Evolutionary conservation across 2,888 invertebrate genomes (phyloP), one percentile per base, ranked within the genome.

Genomic region (Onchidella celtica): DNA sequence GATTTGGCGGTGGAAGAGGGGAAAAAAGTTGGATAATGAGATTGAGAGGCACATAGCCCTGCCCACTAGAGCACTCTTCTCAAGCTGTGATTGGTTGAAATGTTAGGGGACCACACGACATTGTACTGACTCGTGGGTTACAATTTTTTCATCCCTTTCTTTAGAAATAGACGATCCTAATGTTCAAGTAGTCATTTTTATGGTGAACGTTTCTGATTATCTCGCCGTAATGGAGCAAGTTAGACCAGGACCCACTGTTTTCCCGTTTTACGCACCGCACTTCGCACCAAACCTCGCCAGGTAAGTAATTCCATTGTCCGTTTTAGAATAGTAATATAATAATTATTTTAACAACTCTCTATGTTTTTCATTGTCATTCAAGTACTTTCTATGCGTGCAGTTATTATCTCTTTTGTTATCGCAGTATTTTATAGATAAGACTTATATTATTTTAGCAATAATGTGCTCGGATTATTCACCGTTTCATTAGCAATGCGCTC

Each of bases 241-340:
- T 24, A 73, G 73, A 66, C 66, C 80, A 27, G 73, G 83, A 11
- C 81, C 80, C 2, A 63, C 81, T 40, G 78, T 85, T 40, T 83
- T 83, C 40, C 81, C 84, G 3, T 85, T 85, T 57, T 85, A 75
- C 59, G 55, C 81, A 4, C 70, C 75, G 0, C 83, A 83, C 11
- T 75, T 82, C 36, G 77, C 65, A 17, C 81, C 75, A 57, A 79
- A 79, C 38, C 24, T 84, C 0, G 69, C 84, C 32, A 79, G 82
- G 79, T 78, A 82, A 2, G 55, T 63, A 11, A n/a, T 59, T 66
- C 11, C 14, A 55, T 2, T 32, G 2, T 65, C 11, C 2, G 2
- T 65, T 4, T 65, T 32, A 65, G 17, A 17, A 65, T 65, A 17
- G 32, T 65, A 11, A 6, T 47, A 47, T 47, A 17, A 6, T 47